Evolutionary conservation across 2,797 vertebrate species (phyloP), one percentile per base, ranked within the genome.

Genomic region (Hoplostethus atlanticus): DNA sequence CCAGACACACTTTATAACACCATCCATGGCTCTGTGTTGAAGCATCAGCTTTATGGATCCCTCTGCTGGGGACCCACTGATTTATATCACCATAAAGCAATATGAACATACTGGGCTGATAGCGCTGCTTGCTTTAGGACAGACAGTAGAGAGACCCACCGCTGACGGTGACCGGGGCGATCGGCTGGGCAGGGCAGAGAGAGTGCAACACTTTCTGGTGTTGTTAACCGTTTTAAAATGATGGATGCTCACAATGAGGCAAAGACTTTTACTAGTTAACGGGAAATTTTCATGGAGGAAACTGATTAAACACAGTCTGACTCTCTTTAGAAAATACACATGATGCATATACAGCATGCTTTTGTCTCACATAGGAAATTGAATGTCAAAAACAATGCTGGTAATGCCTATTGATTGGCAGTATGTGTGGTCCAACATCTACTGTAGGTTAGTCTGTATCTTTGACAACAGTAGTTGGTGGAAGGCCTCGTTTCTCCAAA

Each of bases 81-180:
- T 90, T 90, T 86, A 89, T 90, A 73, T 83, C 88, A 81, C 81
- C 77, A 86, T 90, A 78, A 84, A 81, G 79, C 64, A 72, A 73
- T 71, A 71, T 77, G 71, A 81, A 79, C 79, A 76, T 89, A 83
- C 88, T 90, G 75, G 79, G 42, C 90, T 90, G 71, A 87, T 50
- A 31, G 68, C 68, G 1, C 53, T 13, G 75, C 81, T 84, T 61
- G 80, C 79, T 88, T 70, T 50, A 70, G 73, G 71, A 76, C 72
- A 79, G 79, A 80, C 56, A 17, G 55, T 64, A 71, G 76, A 71
- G 76, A 66, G 70, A 48, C 57, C 8, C 73, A 56, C 57, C 30
- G 55, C 65, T 57, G 44, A 47, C 44, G 71, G 34, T 52, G 79
- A 73, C 62, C 62, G 71, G 52, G 71, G 52, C 73, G 66, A 81